phyloP scores from a whole-genome alignment of 2,888 invertebrate species.

The Dendrolimus pini region DNA sequence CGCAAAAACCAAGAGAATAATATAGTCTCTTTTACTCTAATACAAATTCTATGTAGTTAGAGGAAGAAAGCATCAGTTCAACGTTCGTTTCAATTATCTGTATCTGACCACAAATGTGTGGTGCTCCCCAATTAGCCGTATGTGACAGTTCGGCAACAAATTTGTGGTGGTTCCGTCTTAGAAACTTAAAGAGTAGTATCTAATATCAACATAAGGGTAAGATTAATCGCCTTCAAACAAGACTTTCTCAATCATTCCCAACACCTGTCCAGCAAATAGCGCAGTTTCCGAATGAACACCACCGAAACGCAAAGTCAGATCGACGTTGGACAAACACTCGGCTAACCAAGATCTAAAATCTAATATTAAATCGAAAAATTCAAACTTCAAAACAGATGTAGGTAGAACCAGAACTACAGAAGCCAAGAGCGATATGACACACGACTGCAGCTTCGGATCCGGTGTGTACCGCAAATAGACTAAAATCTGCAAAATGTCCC shows the following conservation, averaged over 20 bases:
- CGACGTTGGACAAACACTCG: constrained; percentile 69
- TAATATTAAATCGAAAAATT: constrained; percentile 78
- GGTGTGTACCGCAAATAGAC: constrained; percentile 80
- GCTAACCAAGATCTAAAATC: constrained; percentile 83
- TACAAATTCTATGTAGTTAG: no score
- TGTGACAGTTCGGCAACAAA: no score
- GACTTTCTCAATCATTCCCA: constrained; percentile 72
- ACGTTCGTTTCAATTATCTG: no score
- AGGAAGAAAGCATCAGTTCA: no score
- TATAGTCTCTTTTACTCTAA: no score
- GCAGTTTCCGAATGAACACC: constrained; percentile 82
- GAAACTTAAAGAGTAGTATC: no score
- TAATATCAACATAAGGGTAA: no score
- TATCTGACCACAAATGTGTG: no score
- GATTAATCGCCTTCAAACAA: constrained; percentile 26
- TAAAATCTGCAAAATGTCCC: constrained; percentile 82
- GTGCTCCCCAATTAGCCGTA: no score
- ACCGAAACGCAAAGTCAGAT: constrained; percentile 62
- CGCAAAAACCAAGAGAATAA: no score
- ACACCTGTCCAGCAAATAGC: constrained; percentile 77
- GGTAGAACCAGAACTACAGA: constrained; percentile 80
- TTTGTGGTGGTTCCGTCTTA: no score
- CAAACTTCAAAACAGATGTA: constrained; percentile 66
- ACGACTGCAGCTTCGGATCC: constrained; percentile 80
- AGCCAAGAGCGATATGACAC: constrained; percentile 81